These are phyloP conservation scores for Thecocarcelia acutangulata DNA, from an alignment of 2,888 invertebrate genomes.

Conservation along the genomic window DNA sequence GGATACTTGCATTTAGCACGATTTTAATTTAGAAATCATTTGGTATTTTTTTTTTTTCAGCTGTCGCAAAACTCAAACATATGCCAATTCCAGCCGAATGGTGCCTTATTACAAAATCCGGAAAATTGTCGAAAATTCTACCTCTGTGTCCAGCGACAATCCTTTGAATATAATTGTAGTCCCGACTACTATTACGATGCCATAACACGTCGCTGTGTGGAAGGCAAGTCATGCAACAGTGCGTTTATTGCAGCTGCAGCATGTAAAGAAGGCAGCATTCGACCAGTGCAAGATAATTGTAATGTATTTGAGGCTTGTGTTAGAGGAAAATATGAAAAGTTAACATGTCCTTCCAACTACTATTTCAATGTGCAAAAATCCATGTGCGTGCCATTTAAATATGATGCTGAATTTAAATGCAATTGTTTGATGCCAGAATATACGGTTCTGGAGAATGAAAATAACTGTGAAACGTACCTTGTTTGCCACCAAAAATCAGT, in stretches of 20 bases:
- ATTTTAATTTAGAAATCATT: background rate
- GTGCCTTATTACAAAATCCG: constrained; percentile 67
- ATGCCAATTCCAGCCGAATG: constrained; percentile 54
- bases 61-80: background rate
- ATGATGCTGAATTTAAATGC: constrained; percentile 71
- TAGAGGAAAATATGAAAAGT: constrained; percentile 60
- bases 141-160: constrained; percentile 68
- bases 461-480: constrained; percentile 73
- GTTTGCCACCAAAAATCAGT: constrained; percentile 71
- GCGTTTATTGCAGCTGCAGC: background rate
- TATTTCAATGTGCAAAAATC: constrained; percentile 70
- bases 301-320: constrained; percentile 65
- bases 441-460: constrained; percentile 68
- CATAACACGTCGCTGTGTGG: constrained; percentile 57
- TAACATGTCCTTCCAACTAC: constrained; percentile 68
- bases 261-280: constrained; percentile 20
- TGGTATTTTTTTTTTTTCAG: constrained; percentile 13
- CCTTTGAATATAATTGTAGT: constrained; percentile 71
- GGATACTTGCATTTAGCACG: background rate
- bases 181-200: constrained; percentile 69
- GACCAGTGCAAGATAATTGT: constrained; percentile 43
- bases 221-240: background rate
- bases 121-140: constrained; percentile 73
- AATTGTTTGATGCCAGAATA: constrained; percentile 73
- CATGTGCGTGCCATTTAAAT: constrained; percentile 66